Base-by-base conservation (phyloP, 1,140 invertebrate genomes). In the Drosophila pandora region DNA sequence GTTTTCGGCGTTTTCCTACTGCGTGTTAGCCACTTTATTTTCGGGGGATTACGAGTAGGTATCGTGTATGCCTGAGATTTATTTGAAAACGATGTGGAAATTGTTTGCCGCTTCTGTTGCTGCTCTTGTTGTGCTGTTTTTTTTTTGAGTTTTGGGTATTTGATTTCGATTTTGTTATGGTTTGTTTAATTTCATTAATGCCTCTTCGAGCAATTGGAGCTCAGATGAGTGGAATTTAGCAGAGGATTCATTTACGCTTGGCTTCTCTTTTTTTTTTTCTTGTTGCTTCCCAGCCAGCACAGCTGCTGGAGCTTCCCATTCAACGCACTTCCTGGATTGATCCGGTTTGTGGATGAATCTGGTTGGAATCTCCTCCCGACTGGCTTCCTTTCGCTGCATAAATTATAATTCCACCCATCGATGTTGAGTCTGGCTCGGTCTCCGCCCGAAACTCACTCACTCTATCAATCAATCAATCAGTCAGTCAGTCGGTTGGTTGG, bases 181-280 rank as follows among this genome's bases (percentile, higher is more conserved):
- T 52, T 78, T 82, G 74, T 78, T 82, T 77, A 81, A 82, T 78
- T 69, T 68, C 58, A 77, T 79, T 79, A 83, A 83, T 68, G 73
- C 55, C 10, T 32, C 30, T 56, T 50, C 41, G 32, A n/a, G 54
- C 68, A 74, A 75, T 58, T 75, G 56, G 67, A 76, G 60, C 78
- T 58, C 39, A 53, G 49, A 28, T 34, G 43, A 47, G 17, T 17
- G 13, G n/a, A 28, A 52, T 56, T 65, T 25, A 22, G 30, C 47
- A 25, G n/a, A 28, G 34, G 34, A 37, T 60, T 12, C 32, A 48
- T 48, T 39, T 12, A 9, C 34, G 39, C 54, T 68, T 30, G 50
- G 65, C 63, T 39, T 32, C 34, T 1, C 10, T 10, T n/a, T 9
- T 2, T n/a, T 9, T 2, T 32, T 32, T 9, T 32, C 9, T 32